Percentiles rank a stretch among this genome's conserved stretches.
These are phyloP conservation scores for Micromesistius poutassou DNA, from an alignment of 2,797 vertebrate species.

Conservation along the genomic window DNA sequence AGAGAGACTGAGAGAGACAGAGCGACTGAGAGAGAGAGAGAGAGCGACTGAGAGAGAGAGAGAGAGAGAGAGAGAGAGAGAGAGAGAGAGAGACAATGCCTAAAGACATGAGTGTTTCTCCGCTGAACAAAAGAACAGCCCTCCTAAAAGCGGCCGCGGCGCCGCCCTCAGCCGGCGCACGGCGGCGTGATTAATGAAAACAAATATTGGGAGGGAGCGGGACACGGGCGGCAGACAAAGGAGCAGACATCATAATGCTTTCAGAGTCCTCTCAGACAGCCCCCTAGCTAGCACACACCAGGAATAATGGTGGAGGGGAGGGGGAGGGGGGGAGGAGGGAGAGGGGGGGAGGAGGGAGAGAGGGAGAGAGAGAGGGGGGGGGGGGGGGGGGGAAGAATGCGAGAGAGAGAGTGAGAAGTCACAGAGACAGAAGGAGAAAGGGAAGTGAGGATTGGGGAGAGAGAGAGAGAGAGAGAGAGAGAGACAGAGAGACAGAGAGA, in stretches of 20 bases:
- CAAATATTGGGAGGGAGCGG: slow-evolving; percentile 80
- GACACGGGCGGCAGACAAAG: slow-evolving; percentile 67
- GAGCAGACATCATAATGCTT: slow-evolving; percentile 68
- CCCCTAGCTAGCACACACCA: slow-evolving; percentile 65
- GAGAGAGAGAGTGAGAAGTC: neutral
- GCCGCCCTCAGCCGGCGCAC: slow-evolving; percentile 82
- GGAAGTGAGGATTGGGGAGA: too few relatives aligned
- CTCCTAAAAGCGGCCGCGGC: slow-evolving; percentile 73
- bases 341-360: neutral
- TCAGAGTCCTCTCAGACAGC: slow-evolving; percentile 66
- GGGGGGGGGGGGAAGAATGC: neutral
- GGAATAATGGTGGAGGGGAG: slow-evolving; percentile 66
- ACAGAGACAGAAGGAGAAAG: neutral
- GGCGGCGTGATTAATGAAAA: slow-evolving; percentile 91
- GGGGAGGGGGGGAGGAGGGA: slow-evolving; percentile 20
- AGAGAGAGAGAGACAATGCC: slow-evolving; percentile 52
- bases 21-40: slow-evolving; percentile 29
- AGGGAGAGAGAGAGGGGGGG: neutral
- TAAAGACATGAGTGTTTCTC: slow-evolving; percentile 63
- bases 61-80: neutral
- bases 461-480: neutral
- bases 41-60: neutral
- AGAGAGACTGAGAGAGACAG: slow-evolving; percentile 29
- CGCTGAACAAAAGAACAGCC: slow-evolving; percentile 65
- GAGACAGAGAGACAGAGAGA: neutral